A percentile compares a stretch with the other conserved stretches of the same genome.
Evolutionary conservation across 2,888 invertebrate species (phyloP).

Genomic region (Dascillus cervinus): DNA sequence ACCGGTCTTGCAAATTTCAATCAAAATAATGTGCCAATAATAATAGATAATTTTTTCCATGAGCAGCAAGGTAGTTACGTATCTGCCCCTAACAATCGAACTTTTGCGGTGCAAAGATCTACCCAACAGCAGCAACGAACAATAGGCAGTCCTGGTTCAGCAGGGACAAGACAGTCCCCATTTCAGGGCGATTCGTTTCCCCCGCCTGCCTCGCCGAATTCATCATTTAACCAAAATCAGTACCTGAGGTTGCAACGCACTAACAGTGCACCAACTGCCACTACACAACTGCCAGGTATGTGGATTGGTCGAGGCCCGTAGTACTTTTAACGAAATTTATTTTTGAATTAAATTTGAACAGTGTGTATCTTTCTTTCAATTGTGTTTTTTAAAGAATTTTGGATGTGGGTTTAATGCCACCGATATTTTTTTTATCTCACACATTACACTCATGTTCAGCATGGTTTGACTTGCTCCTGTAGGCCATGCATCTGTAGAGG

Average conservation of each 20-base stretch:
- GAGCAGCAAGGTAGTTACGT: slow-evolving; percentile 26
- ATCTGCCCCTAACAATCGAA: slow-evolving; percentile 24
- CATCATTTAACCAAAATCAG: slow-evolving; percentile 40
- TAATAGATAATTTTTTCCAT: too few species aligned
- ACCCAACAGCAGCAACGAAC: slow-evolving; percentile 37
- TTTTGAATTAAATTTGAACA: slow-evolving; percentile 11
- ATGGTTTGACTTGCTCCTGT: slow-evolving; percentile 24
- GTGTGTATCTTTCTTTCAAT: slow-evolving; percentile 5
- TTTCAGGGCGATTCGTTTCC: slow-evolving; percentile 47
- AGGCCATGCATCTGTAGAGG: slow-evolving; percentile 27
- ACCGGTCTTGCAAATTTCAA: too few species aligned
- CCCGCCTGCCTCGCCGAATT: slow-evolving; percentile 47
- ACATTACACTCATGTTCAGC: slow-evolving; percentile 12
- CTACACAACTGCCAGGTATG: slow-evolving; percentile 54
- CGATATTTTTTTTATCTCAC: slow-evolving; percentile 3
- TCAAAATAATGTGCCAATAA: too few species aligned
- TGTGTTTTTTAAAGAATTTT: slow-evolving; percentile 11
- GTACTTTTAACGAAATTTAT: background rate
- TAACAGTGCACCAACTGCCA: slow-evolving; percentile 49
- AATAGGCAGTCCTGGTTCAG: slow-evolving; percentile 46
- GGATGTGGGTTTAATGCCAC: too few species aligned
- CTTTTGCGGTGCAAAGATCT: slow-evolving; percentile 25
- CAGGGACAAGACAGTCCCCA: slow-evolving; percentile 49
- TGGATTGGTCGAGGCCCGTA: slow-evolving; percentile 4
- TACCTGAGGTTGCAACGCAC: slow-evolving; percentile 52